Base-by-base conservation (phyloP, 92 coral and sea anemone genomes). In the Zoanthus sociatus region DNA sequence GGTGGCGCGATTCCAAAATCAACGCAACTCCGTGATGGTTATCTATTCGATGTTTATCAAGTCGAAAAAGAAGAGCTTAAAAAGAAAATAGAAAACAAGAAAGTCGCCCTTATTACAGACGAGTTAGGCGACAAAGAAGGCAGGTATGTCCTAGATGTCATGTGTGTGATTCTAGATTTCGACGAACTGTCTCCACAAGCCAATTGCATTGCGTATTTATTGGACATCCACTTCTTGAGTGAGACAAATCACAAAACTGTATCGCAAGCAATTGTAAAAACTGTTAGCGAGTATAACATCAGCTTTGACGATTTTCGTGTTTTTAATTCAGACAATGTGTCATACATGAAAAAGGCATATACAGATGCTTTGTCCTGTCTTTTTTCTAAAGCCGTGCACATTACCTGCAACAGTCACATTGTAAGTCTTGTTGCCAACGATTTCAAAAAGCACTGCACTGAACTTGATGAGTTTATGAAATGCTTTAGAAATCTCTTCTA, bases 271-370 rank as follows among this genome's bases (percentile, higher is more conserved):
- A 71, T 89, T 67, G 89, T 90, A 0, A 84, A 64, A 71, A 84
- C 87, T 31, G 91, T 92, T 58, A 17, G 72, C 74, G 93, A 92
- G 3, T 92, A 89, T 70, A 76, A 33, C 68, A 91, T 93, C 30
- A 89, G 71, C 58, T 93, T 74, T 91, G 94, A 93, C 74, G 76
- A 86, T 87, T 92, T 91, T 20, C 87, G 64, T 33, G 83, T 91
- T 45, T 88, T 93, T 48, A 93, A 86, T 86, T 93, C 92, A 17
- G 93, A 93, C 55, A 91, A 91, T 61, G 96, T 91, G 51, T 87
- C 84, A 1, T 88, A 91, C 77, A 91, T 93, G 92, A 93, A 90
- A 72, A 93, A 93, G 67, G 96, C 92, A 46, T 93, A 91, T 72
- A 79, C 60, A 18, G 90, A 92, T 8, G 89, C 90, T 12, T 86